Evolutionary conservation across 2,113 vertebrate genomes (phyloP).

Genomic region (Ceratotherium simum): DNA sequence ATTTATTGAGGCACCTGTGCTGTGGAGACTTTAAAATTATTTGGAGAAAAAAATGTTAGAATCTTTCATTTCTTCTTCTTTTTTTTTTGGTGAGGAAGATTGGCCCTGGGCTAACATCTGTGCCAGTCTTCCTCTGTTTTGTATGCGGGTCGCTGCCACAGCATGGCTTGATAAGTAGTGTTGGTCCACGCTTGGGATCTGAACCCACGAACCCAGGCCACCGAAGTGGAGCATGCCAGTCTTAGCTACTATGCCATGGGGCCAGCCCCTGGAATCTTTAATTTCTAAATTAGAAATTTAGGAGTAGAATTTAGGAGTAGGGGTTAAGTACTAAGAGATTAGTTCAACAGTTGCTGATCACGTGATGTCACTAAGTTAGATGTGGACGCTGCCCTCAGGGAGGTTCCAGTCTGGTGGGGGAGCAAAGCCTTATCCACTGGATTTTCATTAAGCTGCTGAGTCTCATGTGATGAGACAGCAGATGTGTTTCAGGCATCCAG

Average conservation of each 20-base stretch:
- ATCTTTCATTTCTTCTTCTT: too few species aligned
- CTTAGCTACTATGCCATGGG: too few species aligned
- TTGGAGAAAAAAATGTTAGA: background rate
- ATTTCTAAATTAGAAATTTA: conserved; percentile 22
- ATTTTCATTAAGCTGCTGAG: background rate
- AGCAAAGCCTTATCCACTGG: background rate
- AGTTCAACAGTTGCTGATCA: background rate
- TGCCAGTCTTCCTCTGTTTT: too few species aligned
- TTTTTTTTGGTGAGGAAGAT: too few species aligned
- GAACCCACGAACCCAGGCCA: too few species aligned
- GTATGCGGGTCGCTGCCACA: too few species aligned
- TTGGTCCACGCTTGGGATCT: too few species aligned
- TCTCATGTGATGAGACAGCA: background rate
- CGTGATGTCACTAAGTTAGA: background rate
- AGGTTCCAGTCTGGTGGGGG: background rate
- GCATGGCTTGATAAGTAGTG: too few species aligned
- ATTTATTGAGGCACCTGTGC: background rate
- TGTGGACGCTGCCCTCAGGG: too few species aligned
- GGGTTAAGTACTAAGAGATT: background rate
- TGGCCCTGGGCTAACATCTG: too few species aligned
- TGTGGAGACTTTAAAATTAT: background rate
- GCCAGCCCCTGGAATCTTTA: background rate
- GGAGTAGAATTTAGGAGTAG: conserved; percentile 17
- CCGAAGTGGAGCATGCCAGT: too few species aligned
- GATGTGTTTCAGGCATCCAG: background rate